phyloP scores from a whole-genome alignment of 2,888 invertebrate species.

The Drosophila differens region DNA sequence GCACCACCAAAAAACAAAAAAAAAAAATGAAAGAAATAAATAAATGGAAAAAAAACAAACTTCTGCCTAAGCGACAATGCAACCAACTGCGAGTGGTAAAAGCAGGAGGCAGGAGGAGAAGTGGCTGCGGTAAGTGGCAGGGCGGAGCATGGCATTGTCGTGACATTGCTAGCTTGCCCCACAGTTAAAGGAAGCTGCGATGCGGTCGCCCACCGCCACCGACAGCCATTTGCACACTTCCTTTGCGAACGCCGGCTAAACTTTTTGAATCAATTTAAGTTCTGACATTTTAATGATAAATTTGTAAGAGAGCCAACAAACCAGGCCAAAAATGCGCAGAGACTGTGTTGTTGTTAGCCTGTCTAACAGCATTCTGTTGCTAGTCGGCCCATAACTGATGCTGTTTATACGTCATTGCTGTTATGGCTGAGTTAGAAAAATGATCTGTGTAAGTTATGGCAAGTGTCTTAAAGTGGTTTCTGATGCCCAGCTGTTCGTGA shows the following conservation, averaged over 20 bases:
- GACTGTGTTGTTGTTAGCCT: conserved; percentile 26
- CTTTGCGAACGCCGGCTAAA: conserved; percentile 45
- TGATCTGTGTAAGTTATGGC: conserved; percentile 67
- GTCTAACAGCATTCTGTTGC: conserved; percentile 34
- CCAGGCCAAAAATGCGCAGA: conserved; percentile 56
- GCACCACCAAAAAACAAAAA: conserved; percentile 3
- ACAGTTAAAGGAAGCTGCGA: conserved; percentile 20
- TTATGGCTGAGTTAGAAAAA: conserved; percentile 47
- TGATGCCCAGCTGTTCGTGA: conserved; percentile 22
- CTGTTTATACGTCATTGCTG: conserved; percentile 6
- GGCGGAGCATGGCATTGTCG: conserved; percentile 44
- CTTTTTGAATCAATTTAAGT: conserved; percentile 80
- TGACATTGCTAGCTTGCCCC: conserved; percentile 30
- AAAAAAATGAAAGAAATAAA: conserved; percentile 18
- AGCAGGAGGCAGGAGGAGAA: conserved; percentile 4
- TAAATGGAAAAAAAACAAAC: conserved; percentile 31
- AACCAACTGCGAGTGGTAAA: conserved; percentile 23
- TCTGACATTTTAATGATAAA: conserved; percentile 81
- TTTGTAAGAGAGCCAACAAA: conserved; percentile 71
- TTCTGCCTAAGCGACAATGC: conserved; percentile 61
- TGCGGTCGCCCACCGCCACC: conserved; percentile 1
- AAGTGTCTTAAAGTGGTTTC: conserved; percentile 43
- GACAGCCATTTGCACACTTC: conserved; percentile 1
- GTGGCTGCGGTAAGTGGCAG: conserved; percentile 11
- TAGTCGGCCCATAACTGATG: conserved; percentile 16